Evolutionary conservation across 1,140 invertebrate genomes (phyloP).

Genomic region (Drosophila ananassae): DNA sequence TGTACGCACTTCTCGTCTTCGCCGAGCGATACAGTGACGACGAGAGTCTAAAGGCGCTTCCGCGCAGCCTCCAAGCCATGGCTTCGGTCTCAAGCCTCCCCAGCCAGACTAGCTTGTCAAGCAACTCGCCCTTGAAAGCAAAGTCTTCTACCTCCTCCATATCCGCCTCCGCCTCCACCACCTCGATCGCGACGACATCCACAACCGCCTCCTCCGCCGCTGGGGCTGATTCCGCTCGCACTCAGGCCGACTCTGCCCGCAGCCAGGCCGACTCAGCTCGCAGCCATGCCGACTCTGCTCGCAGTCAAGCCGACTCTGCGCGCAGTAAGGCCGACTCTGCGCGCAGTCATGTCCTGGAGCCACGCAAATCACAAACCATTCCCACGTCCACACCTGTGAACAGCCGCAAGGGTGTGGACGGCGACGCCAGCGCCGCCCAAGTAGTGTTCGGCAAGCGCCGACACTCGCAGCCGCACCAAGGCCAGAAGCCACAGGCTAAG

Average conservation of each 20-base stretch:
- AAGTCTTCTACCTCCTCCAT: background rate
- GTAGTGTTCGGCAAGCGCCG: slow-evolving; percentile 7
- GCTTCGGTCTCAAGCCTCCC: background rate
- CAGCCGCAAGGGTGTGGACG: slow-evolving; percentile 30
- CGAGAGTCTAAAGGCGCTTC: background rate
- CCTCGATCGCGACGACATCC: background rate
- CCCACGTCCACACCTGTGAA: slow-evolving; percentile 68
- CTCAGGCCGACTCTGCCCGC: no score
- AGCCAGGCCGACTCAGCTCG: no score
- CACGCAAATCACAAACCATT: slow-evolving; percentile 46
- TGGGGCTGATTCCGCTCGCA: background rate
- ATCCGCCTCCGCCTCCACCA: background rate
- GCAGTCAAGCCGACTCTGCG: background rate
- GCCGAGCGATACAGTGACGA: slow-evolving; percentile 52
- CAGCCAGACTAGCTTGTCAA: background rate
- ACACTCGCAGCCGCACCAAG: background rate
- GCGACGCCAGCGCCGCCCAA: no score
- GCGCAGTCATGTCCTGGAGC: background rate
- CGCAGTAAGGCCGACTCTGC: background rate
- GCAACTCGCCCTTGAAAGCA: background rate
- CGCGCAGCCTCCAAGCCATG: background rate
- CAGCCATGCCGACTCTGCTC: background rate
- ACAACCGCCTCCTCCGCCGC: background rate
- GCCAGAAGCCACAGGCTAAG: background rate
- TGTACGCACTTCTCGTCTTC: slow-evolving; percentile 70